A percentile compares a stretch with the other conserved stretches of the same genome.
These are phyloP conservation scores for Amazona ochrocephala DNA, from an alignment of 2,797 vertebrate species.

Conservation along the genomic window DNA sequence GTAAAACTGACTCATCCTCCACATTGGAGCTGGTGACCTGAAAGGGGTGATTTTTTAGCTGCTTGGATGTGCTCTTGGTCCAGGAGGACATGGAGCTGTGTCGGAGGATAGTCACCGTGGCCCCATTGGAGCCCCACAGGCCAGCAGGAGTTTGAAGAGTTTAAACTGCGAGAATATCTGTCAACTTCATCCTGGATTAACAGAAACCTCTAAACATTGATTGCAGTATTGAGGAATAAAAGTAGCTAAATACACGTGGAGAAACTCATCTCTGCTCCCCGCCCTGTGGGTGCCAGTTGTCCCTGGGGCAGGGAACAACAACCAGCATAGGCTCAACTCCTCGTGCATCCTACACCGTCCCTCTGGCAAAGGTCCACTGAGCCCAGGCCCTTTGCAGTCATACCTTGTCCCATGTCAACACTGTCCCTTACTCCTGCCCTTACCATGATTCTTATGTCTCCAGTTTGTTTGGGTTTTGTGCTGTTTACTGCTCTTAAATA, in stretches of 20 bases:
- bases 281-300: not conserved
- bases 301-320: not conserved
- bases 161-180: not conserved
- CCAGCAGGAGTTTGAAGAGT: not conserved
- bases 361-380: not conserved
- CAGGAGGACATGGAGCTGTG: not conserved
- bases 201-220: not conserved
- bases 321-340: not conserved
- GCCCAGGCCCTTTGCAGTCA: rapidly evolving
- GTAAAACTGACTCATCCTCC: not conserved
- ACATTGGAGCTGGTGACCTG: not conserved
- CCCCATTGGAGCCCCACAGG: rapidly evolving
- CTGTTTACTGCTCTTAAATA: not conserved
- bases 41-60: not conserved
- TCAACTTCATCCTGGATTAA: not conserved
- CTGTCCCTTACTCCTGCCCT: not conserved
- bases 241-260: not conserved
- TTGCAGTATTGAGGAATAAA: not conserved
- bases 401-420: not conserved
- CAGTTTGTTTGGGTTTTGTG: not conserved
- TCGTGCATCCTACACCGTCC: rapidly evolving
- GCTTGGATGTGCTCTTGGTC: not conserved
- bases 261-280: not conserved
- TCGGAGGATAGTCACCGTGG: not conserved
- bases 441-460: not conserved